These are phyloP conservation scores for Cataglyphis hispanica DNA, from an alignment of 1,140 invertebrate genomes.

Conservation along the genomic window DNA sequence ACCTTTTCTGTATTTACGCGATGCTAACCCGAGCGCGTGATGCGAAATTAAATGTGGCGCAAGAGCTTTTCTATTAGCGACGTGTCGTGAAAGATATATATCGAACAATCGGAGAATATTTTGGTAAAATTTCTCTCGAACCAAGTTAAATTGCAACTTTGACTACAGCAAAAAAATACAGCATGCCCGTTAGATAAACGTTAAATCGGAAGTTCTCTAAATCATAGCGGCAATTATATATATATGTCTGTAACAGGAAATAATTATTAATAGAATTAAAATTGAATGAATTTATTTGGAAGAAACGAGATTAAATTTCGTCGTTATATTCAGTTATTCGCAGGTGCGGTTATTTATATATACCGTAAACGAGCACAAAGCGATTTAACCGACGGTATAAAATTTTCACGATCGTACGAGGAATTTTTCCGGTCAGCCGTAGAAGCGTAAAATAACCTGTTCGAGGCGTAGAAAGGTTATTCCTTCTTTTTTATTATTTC, in stretches of 20 bases:
- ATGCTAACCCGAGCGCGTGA: slow-evolving; percentile 43
- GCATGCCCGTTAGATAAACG: not conserved
- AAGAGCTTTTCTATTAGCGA: slow-evolving; percentile 29
- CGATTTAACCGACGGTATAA: slow-evolving; percentile 26
- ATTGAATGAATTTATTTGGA: not conserved
- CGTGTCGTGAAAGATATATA: slow-evolving; percentile 21
- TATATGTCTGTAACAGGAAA: too few species aligned
- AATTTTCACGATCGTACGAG: slow-evolving; percentile 41
- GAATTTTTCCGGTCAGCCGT: slow-evolving; percentile 28
- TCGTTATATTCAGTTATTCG: slow-evolving; percentile 5
- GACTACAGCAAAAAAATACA: not conserved
- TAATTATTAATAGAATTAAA: not conserved
- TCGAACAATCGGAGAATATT: not conserved
- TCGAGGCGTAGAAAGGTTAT: not conserved
- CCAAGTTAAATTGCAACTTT: slow-evolving; percentile 5
- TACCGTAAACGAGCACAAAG: not conserved
- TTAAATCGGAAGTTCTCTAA: not conserved
- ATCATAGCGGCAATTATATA: not conserved
- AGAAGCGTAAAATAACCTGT: slow-evolving; percentile 44
- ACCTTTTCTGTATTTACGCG: slow-evolving; percentile 38
- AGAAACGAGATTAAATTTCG: not conserved
- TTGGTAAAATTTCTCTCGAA: not conserved
- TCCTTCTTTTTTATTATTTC: slow-evolving; percentile 48
- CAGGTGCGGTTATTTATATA: slow-evolving; percentile 35
- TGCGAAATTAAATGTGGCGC: slow-evolving; percentile 38